phyloP scores from a whole-genome alignment of 2,797 vertebrate genomes.

The Glyptemys insculpta region DNA sequence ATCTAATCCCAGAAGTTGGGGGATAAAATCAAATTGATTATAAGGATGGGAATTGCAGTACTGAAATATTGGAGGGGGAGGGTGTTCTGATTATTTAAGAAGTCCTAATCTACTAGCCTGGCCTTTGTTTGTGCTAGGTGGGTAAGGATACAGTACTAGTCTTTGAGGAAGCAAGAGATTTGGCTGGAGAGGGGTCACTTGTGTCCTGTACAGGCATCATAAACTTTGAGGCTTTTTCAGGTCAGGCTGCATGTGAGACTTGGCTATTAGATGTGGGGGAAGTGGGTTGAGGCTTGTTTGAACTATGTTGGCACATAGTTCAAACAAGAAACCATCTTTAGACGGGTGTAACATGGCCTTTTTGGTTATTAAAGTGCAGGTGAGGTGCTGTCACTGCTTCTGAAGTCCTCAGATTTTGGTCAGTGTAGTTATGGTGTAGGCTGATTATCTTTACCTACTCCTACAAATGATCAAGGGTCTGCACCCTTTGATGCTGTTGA shows the following conservation, averaged over 20 bases:
- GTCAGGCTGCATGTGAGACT: not conserved
- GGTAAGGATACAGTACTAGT: not conserved
- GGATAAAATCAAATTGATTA: not conserved
- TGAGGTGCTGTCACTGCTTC: constrained; percentile 11
- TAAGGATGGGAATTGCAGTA: not conserved
- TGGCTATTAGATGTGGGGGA: not conserved
- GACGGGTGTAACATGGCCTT: not conserved
- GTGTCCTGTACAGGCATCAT: not conserved
- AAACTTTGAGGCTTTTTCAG: not conserved
- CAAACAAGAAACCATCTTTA: not conserved
- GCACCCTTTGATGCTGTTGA: not conserved
- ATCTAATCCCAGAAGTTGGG: not conserved
- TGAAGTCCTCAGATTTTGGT: not conserved
- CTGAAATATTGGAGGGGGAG: not conserved
- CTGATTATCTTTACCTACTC: not conserved
- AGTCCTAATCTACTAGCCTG: not conserved
- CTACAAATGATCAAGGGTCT: not conserved
- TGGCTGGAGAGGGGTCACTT: fast-evolving
- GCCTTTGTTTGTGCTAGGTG: not conserved
- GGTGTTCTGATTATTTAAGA: not conserved
- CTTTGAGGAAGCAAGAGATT: not conserved
- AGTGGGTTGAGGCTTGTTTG: not conserved
- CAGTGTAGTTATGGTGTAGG: not conserved
- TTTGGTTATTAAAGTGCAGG: not conserved
- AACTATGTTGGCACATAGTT: not conserved